phyloP scores from a whole-genome alignment of 2,797 vertebrate genomes.

The Urocyon cinereoargenteus region DNA sequence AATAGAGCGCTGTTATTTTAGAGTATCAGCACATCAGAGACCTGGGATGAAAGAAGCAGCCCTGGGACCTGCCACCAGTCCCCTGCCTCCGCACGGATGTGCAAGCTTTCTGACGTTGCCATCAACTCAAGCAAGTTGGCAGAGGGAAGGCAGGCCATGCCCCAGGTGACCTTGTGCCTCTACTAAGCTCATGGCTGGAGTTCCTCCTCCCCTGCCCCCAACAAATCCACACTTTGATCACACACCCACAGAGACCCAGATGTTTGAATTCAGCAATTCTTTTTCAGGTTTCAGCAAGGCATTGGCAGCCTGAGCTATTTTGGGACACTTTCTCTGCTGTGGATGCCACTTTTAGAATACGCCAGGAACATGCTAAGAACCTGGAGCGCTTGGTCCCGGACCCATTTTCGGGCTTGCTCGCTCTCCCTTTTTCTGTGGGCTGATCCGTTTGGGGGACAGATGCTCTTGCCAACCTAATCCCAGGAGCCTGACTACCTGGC shows the following conservation, averaged over 20 bases:
- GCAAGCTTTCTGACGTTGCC: slow-evolving; percentile 56
- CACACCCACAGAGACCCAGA: slow-evolving; percentile 89
- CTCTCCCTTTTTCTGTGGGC: slow-evolving; percentile 85
- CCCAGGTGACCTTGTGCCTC: slow-evolving; percentile 82
- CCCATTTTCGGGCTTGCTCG: slow-evolving; percentile 84
- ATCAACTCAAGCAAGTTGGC: slow-evolving; percentile 83
- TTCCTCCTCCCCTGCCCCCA: slow-evolving; percentile 86
- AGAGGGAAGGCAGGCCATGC: slow-evolving; percentile 76
- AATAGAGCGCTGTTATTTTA: slow-evolving; percentile 64
- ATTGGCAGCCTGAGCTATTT: slow-evolving; percentile 91
- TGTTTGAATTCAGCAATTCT: slow-evolving; percentile 90
- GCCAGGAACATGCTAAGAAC: slow-evolving; percentile 89
- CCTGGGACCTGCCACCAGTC: slow-evolving; percentile 48
- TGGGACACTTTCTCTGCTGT: slow-evolving; percentile 90
- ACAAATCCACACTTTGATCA: slow-evolving; percentile 88
- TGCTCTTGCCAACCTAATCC: slow-evolving; percentile 86
- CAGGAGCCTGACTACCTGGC: slow-evolving; percentile 86
- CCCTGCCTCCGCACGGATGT: neutral
- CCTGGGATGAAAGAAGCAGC: slow-evolving; percentile 38
- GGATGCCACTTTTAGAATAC: slow-evolving; percentile 89
- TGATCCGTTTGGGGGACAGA: slow-evolving; percentile 86
- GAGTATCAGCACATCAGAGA: slow-evolving; percentile 59
- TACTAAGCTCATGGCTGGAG: slow-evolving; percentile 85
- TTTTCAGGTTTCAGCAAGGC: slow-evolving; percentile 90
- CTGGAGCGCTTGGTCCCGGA: slow-evolving; percentile 87